These are phyloP conservation scores for Parauchenoglanis ngamensis DNA, from an alignment of 2,797 vertebrate species.

Conservation along the genomic window DNA sequence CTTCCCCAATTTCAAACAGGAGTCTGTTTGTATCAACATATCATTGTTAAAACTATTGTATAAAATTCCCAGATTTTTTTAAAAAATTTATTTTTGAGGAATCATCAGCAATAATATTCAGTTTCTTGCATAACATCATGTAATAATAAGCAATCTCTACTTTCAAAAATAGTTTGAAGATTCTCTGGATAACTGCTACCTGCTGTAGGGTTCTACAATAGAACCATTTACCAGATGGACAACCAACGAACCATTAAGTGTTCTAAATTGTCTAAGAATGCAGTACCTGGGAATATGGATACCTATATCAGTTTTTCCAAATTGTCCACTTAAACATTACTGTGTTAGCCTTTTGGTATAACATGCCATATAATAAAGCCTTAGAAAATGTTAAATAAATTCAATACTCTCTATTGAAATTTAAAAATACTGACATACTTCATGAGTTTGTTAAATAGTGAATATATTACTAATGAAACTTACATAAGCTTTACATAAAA, in stretches of 20 bases:
- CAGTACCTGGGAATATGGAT: no score
- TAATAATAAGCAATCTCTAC: neutral
- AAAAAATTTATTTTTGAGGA: neutral
- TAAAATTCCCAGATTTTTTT: neutral
- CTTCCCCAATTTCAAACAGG: neutral
- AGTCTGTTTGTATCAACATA: neutral
- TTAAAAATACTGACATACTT: neutral
- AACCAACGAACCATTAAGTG: neutral
- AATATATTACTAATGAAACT: neutral
- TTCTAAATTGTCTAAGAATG: neutral
- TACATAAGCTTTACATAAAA: slow-evolving; percentile 18
- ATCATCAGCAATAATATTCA: neutral
- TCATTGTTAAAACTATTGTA: neutral
- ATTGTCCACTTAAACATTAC: neutral
- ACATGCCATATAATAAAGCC: neutral
- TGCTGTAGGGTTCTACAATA: neutral
- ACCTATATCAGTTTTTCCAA: neutral
- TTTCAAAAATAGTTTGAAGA: neutral
- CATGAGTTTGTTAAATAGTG: neutral
- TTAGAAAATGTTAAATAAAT: neutral
- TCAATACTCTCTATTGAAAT: neutral
- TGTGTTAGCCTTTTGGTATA: neutral
- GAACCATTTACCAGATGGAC: neutral
- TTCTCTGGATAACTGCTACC: neutral
- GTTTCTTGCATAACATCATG: no score